Percentiles rank a stretch among this genome's conserved stretches.
These are phyloP conservation scores for Equus quagga DNA, from an alignment of 2,113 vertebrate species.

Conservation along the genomic window DNA sequence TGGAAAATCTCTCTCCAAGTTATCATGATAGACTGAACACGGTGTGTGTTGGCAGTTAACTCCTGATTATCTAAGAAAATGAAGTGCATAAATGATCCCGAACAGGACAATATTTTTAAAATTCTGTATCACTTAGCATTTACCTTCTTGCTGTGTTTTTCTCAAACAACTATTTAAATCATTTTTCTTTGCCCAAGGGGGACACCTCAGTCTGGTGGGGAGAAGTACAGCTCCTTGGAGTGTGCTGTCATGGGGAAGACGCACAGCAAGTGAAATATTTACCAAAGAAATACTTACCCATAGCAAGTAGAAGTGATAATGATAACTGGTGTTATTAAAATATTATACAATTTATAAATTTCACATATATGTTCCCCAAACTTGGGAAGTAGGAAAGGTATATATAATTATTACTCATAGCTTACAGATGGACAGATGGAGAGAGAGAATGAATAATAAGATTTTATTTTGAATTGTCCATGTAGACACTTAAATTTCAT, in stretches of 20 bases:
- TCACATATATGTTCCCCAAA: background rate
- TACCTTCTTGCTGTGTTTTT: background rate
- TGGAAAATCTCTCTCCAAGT: conserved; percentile 4
- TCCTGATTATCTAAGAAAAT: conserved; percentile 45
- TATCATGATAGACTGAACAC: background rate
- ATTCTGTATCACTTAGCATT: conserved; percentile 7
- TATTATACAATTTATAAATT: background rate
- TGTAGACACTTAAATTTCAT: conserved; percentile 51
- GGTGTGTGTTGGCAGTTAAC: background rate
- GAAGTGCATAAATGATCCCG: background rate
- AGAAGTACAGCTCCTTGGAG: background rate
- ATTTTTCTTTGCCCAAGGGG: conserved; percentile 26
- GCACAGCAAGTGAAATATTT: conserved; percentile 1
- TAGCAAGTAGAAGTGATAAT: conserved; percentile 23
- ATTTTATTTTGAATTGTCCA: conserved; percentile 53
- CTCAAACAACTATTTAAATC: conserved; percentile 15
- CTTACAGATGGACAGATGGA: background rate
- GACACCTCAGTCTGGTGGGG: background rate
- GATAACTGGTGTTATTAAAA: conserved; percentile 23
- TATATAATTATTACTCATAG: background rate
- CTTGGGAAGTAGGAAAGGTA: background rate
- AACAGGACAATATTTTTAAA: background rate
- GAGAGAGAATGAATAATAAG: background rate
- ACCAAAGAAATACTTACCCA: conserved; percentile 26
- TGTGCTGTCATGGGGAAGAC: background rate